phyloP scores from a whole-genome alignment of 37 sponge, comb jelly and placozoan species.

The Bolinopsis microptera region DNA sequence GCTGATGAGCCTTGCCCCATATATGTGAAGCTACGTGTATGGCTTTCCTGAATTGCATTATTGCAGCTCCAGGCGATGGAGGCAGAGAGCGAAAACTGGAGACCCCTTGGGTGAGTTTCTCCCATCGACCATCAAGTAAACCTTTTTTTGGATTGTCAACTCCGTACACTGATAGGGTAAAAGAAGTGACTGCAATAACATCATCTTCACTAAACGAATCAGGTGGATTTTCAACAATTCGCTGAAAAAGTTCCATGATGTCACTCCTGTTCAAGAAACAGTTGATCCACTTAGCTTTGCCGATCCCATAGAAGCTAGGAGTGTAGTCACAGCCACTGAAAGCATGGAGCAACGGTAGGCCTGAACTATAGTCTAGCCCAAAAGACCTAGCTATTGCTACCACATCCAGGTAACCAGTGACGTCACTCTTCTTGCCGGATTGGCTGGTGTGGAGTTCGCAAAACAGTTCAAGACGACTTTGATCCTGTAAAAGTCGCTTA shows the following conservation, averaged over 20 bases:
- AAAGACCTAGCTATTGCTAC: not conserved
- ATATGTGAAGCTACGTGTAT: not conserved
- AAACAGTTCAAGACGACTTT: not conserved
- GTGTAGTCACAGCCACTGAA: not conserved
- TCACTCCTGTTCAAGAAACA: not conserved
- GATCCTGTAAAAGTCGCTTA: not conserved
- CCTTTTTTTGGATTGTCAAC: not conserved
- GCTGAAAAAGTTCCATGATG: not conserved
- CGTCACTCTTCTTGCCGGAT: not conserved
- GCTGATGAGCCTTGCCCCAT: not conserved
- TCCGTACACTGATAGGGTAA: not conserved
- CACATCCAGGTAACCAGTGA: not conserved
- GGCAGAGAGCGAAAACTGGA: not conserved
- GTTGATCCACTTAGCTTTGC: not conserved
- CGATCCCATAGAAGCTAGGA: not conserved
- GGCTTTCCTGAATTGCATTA: not conserved
- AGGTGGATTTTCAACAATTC: not conserved
- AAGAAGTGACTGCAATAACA: not conserved
- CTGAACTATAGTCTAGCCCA: not conserved
- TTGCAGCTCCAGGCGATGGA: not conserved
- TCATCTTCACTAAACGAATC: not conserved
- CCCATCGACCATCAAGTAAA: not conserved
- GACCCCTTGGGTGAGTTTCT: not conserved
- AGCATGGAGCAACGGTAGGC: not conserved
- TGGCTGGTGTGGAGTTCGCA: not conserved